Percentiles rank a stretch among this genome's conserved stretches.
Evolutionary conservation across 2,797 vertebrate species (phyloP).

Genomic region (Eptatretus atami): DNA sequence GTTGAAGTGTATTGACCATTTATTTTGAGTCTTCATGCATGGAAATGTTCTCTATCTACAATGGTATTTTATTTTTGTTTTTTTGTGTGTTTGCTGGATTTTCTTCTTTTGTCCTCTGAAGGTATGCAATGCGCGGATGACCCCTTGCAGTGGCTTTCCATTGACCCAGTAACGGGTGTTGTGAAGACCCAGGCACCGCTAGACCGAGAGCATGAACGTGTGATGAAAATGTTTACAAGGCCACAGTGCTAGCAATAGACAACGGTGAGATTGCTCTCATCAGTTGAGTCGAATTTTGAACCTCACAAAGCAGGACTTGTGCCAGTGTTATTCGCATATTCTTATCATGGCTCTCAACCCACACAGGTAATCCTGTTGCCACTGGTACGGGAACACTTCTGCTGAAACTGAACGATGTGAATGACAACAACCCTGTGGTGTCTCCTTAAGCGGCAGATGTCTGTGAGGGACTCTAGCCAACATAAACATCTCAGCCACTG

Average conservation of each 20-base stretch:
- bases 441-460: not conserved
- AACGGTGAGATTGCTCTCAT: not conserved
- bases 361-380: not conserved
- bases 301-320: not conserved
- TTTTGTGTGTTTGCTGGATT: not conserved
- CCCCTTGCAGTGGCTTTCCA: not conserved
- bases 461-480: not conserved
- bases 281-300: not conserved
- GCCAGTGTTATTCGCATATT: not conserved
- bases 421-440: slow-evolving; percentile 3
- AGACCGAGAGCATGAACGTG: not conserved
- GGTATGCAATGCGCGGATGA: not conserved
- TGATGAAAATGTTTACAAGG: not conserved
- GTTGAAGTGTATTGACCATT: too few relatives aligned
- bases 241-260: slow-evolving; percentile 1
- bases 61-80: too few relatives aligned
- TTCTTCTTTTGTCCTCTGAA: not conserved
- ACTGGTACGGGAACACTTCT: not conserved
- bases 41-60: too few relatives aligned
- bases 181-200: not conserved
- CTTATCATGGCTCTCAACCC: not conserved
- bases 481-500: slow-evolving; percentile 1
- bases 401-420: not conserved
- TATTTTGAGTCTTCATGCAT: too few relatives aligned
- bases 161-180: not conserved